Evolutionary conservation across 2,888 invertebrate species (phyloP).

Genomic region (Drosophila neotestacea): DNA sequence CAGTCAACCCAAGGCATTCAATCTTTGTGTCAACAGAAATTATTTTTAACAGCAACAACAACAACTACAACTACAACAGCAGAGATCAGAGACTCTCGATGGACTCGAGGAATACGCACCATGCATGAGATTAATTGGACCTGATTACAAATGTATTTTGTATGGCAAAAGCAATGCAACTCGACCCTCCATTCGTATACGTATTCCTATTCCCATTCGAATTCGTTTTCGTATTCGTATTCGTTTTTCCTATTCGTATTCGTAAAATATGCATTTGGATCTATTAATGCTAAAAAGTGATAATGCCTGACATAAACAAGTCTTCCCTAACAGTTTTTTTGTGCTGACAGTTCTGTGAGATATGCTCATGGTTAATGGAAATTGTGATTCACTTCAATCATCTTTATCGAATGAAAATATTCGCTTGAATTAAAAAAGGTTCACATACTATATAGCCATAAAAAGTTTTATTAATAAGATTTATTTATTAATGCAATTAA

Average conservation of each 20-base stretch:
- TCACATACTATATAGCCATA: too few species aligned
- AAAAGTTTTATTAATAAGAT: background rate
- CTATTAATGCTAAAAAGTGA: conserved; percentile 73
- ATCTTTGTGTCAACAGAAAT: conserved; percentile 82
- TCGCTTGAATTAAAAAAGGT: background rate
- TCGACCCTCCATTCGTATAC: conserved; percentile 30
- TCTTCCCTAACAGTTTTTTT: conserved; percentile 3
- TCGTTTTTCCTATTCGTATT: conserved; percentile 43
- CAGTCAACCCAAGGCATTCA: conserved; percentile 59
- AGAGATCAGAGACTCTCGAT: conserved; percentile 27
- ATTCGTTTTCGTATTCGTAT: background rate
- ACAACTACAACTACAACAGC: conserved; percentile 27
- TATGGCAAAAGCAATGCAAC: conserved; percentile 58
- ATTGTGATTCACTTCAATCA: background rate
- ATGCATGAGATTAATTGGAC: conserved; percentile 70
- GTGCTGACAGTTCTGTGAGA: conserved; percentile 8
- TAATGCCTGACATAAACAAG: conserved; percentile 69
- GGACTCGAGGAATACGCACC: conserved; percentile 37
- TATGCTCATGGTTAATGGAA: conserved; percentile 2
- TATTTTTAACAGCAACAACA: conserved; percentile 78
- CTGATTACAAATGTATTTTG: conserved; percentile 75
- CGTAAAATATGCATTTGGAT: conserved; percentile 78
- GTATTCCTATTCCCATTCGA: background rate
- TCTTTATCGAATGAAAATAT: background rate
- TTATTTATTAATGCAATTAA: background rate